Base-by-base conservation (phyloP, 1,140 invertebrate genomes). In the Philopotamus ludificatus region DNA sequence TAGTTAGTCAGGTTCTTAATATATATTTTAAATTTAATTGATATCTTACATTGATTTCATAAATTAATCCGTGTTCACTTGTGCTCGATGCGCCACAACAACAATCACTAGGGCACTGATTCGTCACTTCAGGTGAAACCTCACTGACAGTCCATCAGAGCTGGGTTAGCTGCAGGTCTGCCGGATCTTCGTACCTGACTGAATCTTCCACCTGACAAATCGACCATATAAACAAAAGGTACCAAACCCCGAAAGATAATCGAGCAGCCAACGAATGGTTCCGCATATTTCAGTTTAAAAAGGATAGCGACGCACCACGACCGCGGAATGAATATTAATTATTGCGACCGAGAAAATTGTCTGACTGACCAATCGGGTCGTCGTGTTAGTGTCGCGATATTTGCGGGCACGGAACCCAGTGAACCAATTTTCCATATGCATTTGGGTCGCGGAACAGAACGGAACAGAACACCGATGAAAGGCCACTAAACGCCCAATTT, bases 241-340 rank as follows among this genome's bases (percentile, higher is more conserved):
- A 34, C 28, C 28, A 34, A 34, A 34, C 28, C 28, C 41, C 39
- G 57, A 47, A 60, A 60, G 42, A 60, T 49, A 60, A 47, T 49
- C 22, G 44, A 42, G 28, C 23, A 34, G 57, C 39, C 44, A 20
- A 26, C 22, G 47, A 50, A 50, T 50, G 51, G 57, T 60, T 60
- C 57, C 57, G 57, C 57, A 60, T 60, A 60, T 60, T 60, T 60
- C 23, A 23, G n/a, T 49, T 60, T 49, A 47, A 60, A 60, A 60
- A 60, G 57, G 57, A 60, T 57, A 18, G 54, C 54, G 42, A 21
- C 18, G 39, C 54, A 16, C 22, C 42, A 15, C 2, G 15, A 25
- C 28, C 42, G 57, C 22, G 57, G 18, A 21, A 10, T 2, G 57
- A 34, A 60, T 60, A 34, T 18, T 47, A 60, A 60, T 49, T 7